Percentiles rank a stretch among this genome's conserved stretches.
phyloP scores from a whole-genome alignment of 1,140 invertebrate genomes.

The Musca vetustissima region DNA sequence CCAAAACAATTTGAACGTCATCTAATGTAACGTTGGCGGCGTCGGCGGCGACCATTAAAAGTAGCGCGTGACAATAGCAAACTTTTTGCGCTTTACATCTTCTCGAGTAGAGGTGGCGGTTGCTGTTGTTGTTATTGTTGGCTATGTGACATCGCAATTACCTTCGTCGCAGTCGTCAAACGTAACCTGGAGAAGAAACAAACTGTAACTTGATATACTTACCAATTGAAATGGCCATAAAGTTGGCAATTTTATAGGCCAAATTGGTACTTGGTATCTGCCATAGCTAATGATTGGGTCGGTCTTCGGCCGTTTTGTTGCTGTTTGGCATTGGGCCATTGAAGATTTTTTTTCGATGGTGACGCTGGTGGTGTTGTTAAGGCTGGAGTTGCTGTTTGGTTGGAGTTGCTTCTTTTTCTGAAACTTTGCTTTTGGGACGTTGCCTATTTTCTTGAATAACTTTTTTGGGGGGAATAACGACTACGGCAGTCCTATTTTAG shows the following conservation, averaged over 20 bases:
- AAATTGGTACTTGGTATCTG: slow-evolving; percentile 1
- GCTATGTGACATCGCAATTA: background rate
- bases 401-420: background rate
- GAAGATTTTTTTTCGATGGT: background rate
- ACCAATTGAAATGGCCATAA: slow-evolving; percentile 7
- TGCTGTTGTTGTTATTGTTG: too few species aligned
- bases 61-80: slow-evolving; percentile 6
- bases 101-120: too few species aligned
- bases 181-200: background rate
- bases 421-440: too few species aligned
- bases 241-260: background rate
- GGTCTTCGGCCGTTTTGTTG: too few species aligned
- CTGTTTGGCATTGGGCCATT: too few species aligned
- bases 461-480: background rate
- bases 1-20: background rate
- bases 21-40: slow-evolving; percentile 1
- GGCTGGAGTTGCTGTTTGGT: too few species aligned
- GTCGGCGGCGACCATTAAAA: slow-evolving; percentile 1
- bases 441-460: background rate
- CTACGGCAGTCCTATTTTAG: background rate
- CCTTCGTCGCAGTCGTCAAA: background rate
- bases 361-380: background rate
- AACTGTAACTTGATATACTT: slow-evolving; percentile 9
- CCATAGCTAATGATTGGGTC: too few species aligned
- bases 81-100: background rate